phyloP scores from a whole-genome alignment of 2,113 vertebrate genomes.

The Nymphicus hollandicus region DNA sequence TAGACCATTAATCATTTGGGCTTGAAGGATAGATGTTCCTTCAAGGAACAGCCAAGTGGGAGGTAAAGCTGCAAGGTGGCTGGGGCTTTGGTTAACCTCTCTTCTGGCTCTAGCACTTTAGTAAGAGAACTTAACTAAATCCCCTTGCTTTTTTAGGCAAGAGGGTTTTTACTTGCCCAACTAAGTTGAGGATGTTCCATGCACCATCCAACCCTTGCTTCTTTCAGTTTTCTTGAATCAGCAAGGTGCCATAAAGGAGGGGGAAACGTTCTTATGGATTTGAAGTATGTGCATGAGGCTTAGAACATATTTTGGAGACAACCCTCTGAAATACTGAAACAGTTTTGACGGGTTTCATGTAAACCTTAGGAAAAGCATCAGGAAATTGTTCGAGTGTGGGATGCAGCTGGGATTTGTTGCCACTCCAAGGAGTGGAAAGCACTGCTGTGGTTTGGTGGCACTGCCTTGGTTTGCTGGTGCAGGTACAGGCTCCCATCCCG shows the following conservation, averaged over 20 bases:
- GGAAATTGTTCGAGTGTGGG: background rate
- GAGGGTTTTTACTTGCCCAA: background rate
- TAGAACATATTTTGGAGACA: background rate
- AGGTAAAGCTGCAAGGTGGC: background rate
- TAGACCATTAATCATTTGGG: background rate
- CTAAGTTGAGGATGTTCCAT: background rate
- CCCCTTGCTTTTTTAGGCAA: background rate
- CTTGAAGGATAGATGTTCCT: background rate
- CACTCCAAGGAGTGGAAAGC: background rate
- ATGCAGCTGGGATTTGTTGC: background rate
- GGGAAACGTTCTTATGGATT: background rate
- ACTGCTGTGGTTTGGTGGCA: background rate
- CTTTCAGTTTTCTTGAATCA: background rate
- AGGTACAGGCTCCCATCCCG: background rate
- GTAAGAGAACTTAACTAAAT: background rate
- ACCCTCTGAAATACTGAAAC: background rate
- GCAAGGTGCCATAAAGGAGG: background rate
- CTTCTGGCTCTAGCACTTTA: background rate
- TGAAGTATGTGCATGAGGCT: background rate
- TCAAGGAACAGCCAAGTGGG: background rate
- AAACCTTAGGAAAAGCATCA: background rate
- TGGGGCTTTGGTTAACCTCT: background rate
- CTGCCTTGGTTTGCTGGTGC: background rate
- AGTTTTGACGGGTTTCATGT: background rate
- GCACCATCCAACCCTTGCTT: background rate